phyloP scores from a whole-genome alignment of 2,113 vertebrate genomes.

The Platysternon megacephalum region DNA sequence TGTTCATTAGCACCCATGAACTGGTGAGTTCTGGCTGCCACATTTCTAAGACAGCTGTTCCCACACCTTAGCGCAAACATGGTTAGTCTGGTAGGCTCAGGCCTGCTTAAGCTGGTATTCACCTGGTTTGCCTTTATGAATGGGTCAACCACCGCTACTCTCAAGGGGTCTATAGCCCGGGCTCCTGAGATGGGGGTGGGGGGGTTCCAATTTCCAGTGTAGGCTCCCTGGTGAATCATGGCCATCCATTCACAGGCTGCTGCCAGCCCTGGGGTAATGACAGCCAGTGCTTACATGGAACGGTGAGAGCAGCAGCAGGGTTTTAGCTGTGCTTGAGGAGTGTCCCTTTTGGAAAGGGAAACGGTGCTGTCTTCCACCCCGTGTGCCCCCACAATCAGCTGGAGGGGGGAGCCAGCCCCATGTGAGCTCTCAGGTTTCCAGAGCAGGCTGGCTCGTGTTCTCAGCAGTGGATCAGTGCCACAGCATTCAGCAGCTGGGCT shows the following conservation, averaged over 20 bases:
- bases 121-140: neutral
- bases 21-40: slow-evolving; percentile 58
- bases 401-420: slow-evolving; percentile 18
- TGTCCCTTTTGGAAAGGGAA: neutral
- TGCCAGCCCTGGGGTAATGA: neutral
- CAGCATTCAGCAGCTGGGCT: slow-evolving; percentile 67
- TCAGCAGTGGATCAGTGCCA: neutral
- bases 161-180: neutral
- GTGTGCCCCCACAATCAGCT: neutral
- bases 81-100: neutral
- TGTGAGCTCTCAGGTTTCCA: slow-evolving; percentile 38
- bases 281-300: slow-evolving; percentile 11
- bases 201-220: neutral
- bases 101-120: neutral
- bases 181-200: neutral
- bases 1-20: slow-evolving; percentile 54
- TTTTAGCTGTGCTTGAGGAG: neutral
- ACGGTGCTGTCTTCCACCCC: neutral
- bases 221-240: neutral
- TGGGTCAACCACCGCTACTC: neutral
- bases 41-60: slow-evolving; percentile 63
- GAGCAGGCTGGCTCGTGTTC: slow-evolving; percentile 11
- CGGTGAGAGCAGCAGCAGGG: neutral
- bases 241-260: neutral
- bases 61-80: slow-evolving; percentile 64